Evolutionary conservation across 2,797 vertebrate species (phyloP), one percentile per base, ranked within the genome.

Genomic region (Pseudochirops cupreus): DNA sequence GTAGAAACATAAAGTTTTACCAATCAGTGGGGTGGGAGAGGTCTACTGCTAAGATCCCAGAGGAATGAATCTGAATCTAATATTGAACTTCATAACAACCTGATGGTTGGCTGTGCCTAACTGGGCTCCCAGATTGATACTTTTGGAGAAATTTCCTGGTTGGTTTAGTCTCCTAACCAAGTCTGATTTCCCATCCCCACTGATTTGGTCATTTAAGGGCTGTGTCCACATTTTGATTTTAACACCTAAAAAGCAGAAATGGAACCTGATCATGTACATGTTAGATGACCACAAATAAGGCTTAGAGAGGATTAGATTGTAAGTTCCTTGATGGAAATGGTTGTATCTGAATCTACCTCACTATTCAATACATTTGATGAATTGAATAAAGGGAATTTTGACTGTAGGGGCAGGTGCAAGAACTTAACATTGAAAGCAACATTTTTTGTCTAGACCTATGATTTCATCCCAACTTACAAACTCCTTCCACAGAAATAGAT

Each of bases 1-100:
- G 91, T 93, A 21, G 97, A 95, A 96, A 95, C 96, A 97, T 98
- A 97, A 98, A 95, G 94, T 98, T 98, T 98, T 98, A 97, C 97
- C 97, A 96, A 96, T 93, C 93, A 98, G 94, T 97, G 97, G 92
- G 95, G 96, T 97, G 97, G 96, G 96, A 87, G 21, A 87, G 26
- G 74, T 96, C 96, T 91, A 0, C 11, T 57, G 57, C 92, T 91
- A 93, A 95, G 95, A 97, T 91, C 96, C 93, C 97, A 96, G 94
- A 97, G 94, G 39, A 31, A n/a, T 95, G 55, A 97, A 96, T 96
- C 97, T 97, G 97, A 93, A 95, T 95, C 97, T 97, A 96, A 95
- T 96, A 96, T 98, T 96, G 96, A 97, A 96, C 96, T 97, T 97
- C 92, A 94, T 94, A 92, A 96, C 94, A 95, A 96, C 93, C 96